Base-by-base conservation (phyloP, 1,140 invertebrate genomes). In the Drosophila willistoni region DNA sequence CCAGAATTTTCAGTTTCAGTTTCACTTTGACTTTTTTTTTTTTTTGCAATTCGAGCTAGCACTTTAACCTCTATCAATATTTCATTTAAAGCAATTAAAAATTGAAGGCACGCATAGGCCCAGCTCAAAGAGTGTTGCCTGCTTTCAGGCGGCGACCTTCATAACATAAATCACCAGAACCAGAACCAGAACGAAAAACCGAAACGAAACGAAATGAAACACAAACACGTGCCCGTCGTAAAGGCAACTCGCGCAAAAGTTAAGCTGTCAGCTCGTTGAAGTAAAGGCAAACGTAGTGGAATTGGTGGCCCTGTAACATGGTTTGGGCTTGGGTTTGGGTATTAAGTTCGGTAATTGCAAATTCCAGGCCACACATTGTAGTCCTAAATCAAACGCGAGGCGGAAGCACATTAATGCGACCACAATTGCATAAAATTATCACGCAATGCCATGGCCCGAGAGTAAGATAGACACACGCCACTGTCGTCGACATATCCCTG, bases 21-120 rank as follows among this genome's bases (percentile, higher is more conserved):
- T 29, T 29, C 29, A 29, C 5, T 29, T 29, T 29, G 5, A 7
- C 29, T 29, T 29, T 29, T 29, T 29, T 22, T 22, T 22, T 22
- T 25, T 25, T 10, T 39, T 39, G 13, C 54, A 68, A 68, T 71
- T 83, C 57, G 54, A 42, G 51, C 57, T 13, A 54, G 70, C 61
- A 59, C 68, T 67, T 56, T 83, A 84, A 89, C 83, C 84, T 89
- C 77, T 67, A 80, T 83, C 80, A 83, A 87, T 89, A 87, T 77
- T 77, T 89, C 79, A 80, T 69, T 62, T 79, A 25, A 73, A 81
- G 83, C 77, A 89, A 87, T 87, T 87, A 87, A 87, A 87, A 89
- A 86, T 85, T 86, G 76, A 75, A 64, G 56, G 79, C 82, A 82
- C 83, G 83, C 76, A 81, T 71, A 66, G 71, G 65, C 67, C 66